Percentiles rank a stretch among this genome's conserved stretches.
phyloP scores from a whole-genome alignment of 2,113 vertebrate species.

The Dasyornis broadbenti region DNA sequence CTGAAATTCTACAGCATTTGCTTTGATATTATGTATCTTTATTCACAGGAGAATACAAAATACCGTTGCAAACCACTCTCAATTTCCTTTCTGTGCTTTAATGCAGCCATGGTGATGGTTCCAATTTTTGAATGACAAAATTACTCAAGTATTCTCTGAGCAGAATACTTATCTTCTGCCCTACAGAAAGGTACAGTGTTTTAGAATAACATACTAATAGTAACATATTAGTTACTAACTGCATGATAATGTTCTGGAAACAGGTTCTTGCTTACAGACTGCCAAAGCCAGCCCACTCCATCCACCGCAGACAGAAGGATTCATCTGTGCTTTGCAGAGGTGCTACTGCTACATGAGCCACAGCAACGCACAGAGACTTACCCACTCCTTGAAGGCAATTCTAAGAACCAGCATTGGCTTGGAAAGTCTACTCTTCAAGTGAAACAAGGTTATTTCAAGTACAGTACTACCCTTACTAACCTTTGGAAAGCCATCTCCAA shows the following conservation, averaged over 20 bases:
- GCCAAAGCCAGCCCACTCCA: neutral
- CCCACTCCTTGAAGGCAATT: neutral
- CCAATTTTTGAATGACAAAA: neutral
- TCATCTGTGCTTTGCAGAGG: neutral
- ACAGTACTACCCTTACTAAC: neutral
- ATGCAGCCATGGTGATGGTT: neutral
- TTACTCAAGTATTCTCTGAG: neutral
- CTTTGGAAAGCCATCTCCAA: neutral
- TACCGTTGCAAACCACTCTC: neutral
- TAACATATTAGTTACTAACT: neutral
- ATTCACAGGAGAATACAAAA: neutral
- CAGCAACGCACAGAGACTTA: neutral
- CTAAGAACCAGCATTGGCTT: neutral
- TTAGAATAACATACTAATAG: neutral
- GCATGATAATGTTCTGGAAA: neutral
- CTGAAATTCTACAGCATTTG: neutral
- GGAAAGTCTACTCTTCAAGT: neutral
- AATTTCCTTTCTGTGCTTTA: neutral
- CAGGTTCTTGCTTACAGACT: neutral
- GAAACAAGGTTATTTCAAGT: neutral
- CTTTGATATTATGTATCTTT: neutral
- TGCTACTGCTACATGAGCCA: neutral
- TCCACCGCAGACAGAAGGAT: neutral
- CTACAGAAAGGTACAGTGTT: neutral
- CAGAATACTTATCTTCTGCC: neutral